Percentiles rank a stretch among this genome's conserved stretches.
Evolutionary conservation across 2,888 invertebrate species (phyloP).

Genomic region (Watsonalla cultraria): DNA sequence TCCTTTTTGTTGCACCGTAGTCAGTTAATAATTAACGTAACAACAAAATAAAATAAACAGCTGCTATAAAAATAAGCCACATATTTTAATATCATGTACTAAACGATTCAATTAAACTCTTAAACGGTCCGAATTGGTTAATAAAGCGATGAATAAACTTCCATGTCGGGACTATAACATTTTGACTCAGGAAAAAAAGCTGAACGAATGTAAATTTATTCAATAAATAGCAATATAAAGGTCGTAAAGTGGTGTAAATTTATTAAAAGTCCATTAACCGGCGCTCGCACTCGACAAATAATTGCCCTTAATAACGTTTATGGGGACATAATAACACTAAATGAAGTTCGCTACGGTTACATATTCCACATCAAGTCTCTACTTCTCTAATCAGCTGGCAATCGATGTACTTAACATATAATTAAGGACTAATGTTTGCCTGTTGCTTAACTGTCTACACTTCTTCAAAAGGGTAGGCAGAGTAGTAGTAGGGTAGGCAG

Average conservation of each 20-base stretch:
- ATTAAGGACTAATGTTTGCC: too few relatives aligned
- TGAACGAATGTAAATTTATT: neutral
- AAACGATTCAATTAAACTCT: neutral
- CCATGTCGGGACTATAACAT: neutral
- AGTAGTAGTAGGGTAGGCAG: too few relatives aligned
- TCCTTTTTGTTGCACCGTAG: too few relatives aligned
- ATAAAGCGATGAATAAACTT: neutral
- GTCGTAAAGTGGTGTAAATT: neutral
- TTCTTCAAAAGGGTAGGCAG: too few relatives aligned
- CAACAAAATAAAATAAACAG: too few relatives aligned
- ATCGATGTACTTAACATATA: too few relatives aligned
- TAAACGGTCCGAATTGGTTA: neutral
- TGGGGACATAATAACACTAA: neutral
- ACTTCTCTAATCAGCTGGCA: too few relatives aligned
- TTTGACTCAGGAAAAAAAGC: neutral
- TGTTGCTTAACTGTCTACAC: too few relatives aligned
- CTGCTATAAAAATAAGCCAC: too few relatives aligned
- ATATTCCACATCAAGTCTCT: neutral
- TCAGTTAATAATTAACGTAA: too few relatives aligned
- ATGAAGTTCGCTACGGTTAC: neutral
- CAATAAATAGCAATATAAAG: conserved; percentile 2
- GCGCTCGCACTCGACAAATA: neutral
- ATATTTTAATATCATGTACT: neutral
- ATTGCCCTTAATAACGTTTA: neutral
- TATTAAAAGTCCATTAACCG: neutral